Evolutionary conservation across 2,113 vertebrate genomes (phyloP).

Genomic region (Hippocampus mohnikei): DNA sequence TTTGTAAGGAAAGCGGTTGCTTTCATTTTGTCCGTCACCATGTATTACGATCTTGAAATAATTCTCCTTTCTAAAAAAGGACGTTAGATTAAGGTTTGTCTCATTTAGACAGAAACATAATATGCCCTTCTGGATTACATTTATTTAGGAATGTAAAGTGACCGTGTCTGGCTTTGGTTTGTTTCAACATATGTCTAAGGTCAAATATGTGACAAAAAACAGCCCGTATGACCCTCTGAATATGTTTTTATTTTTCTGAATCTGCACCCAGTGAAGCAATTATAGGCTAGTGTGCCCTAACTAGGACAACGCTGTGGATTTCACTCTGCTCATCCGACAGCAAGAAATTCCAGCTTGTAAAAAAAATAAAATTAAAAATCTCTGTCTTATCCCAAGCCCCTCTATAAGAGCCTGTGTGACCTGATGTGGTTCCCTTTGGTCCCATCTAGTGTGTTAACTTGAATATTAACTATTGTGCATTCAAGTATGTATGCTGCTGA

Average conservation of each 20-base stretch:
- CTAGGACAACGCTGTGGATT: constrained; percentile 44
- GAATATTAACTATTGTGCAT: not conserved
- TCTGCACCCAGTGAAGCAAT: constrained; percentile 15
- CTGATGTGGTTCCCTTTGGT: not conserved
- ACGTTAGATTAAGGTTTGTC: not conserved
- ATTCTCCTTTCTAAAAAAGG: constrained; percentile 8
- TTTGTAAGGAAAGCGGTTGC: not conserved
- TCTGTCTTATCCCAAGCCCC: not conserved
- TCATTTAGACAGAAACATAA: constrained; percentile 9
- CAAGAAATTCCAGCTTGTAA: constrained; percentile 30
- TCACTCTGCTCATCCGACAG: constrained; percentile 34
- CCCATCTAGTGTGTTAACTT: not conserved
- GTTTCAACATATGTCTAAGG: constrained; percentile 12
- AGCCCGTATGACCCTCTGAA: constrained; percentile 28
- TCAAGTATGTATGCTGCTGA: not conserved
- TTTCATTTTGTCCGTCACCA: constrained; percentile 16
- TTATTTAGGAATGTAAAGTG: constrained; percentile 10
- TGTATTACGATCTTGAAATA: constrained; percentile 12
- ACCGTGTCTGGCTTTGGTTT: constrained; percentile 23
- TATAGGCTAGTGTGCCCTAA: constrained; percentile 15
- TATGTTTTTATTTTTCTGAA: constrained; percentile 6
- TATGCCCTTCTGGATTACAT: constrained; percentile 1
- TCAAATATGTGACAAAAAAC: constrained; percentile 23
- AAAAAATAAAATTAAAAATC: not conserved
- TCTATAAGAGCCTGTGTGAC: constrained; percentile 3